Evolutionary conservation across 2,888 invertebrate species (phyloP), one percentile per base, ranked within the genome.

Genomic region (Abrostola tripartita): DNA sequence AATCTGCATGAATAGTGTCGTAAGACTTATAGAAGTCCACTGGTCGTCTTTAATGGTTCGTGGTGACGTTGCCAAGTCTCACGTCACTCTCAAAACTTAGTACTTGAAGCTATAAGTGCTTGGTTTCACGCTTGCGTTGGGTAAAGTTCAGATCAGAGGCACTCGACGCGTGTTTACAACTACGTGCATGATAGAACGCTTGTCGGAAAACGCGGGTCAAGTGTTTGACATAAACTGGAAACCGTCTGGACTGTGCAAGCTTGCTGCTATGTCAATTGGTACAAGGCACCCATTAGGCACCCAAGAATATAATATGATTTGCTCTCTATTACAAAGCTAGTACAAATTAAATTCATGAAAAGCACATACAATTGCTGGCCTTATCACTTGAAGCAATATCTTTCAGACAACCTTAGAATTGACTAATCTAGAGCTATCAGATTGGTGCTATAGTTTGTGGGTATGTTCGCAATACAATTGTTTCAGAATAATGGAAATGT

Each of bases 131-230:
- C 50, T 50, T 35, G 51, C 44, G 59, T 56, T 42, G 42, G 47
- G n/a, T 56, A 56, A 62, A 68, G 47, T 68, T 68, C 24, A 61
- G 49, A 56, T 42, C 12, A 35, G 0, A 59, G 52, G 41, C 8
- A 37, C 52, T 56, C 37, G 41, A 49, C 12, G n/a, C 52, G 38
- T 47, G 44, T 47, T 47, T 47, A 47, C 44, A 47, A 47, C 44
- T 47, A 47, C 44, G 44, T 47, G 44, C 14, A 44, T 14, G 24
- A 9, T 47, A 24, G 24, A 24, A 9, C 44, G 44, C 44, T 24
- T 47, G 44, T 47, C 44, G 24, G 44, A 14, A 24, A 2, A 24
- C 24, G 4, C 44, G 14, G 14, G 44, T 47, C 44, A 47, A 47
- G 44, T 9, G 44, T 14, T 14, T 47, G 44, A 24, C 9, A 24